Evolutionary conservation across 2,797 vertebrate genomes (phyloP).

Genomic region (Telmatherina bonti): DNA sequence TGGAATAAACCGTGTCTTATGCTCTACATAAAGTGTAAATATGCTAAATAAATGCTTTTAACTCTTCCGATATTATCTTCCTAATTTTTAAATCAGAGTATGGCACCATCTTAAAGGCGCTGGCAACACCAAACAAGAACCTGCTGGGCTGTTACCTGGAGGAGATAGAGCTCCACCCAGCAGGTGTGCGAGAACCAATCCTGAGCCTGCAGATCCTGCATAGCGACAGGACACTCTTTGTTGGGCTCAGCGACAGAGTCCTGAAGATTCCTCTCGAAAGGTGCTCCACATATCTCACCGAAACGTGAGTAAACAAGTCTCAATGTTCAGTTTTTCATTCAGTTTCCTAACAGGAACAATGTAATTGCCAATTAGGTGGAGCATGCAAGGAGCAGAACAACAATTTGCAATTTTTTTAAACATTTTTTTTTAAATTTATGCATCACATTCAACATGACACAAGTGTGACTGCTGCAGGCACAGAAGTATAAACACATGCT

Average conservation of each 20-base stretch:
- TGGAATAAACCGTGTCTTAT: too few relatives aligned
- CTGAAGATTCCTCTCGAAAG: slow-evolving; percentile 95
- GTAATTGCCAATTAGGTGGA: too few relatives aligned
- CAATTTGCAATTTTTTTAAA: too few relatives aligned
- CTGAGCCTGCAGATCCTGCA: slow-evolving; percentile 95
- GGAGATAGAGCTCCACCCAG: slow-evolving; percentile 94
- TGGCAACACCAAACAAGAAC: slow-evolving; percentile 92
- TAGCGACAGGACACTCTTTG: slow-evolving; percentile 93
- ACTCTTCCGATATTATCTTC: neutral
- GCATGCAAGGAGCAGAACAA: too few relatives aligned
- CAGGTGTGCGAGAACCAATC: slow-evolving; percentile 88
- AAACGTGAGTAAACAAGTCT: slow-evolving; percentile 86
- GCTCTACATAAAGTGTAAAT: too few relatives aligned
- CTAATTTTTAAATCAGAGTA: slow-evolving; percentile 83
- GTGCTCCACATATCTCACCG: slow-evolving; percentile 90
- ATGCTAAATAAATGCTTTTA: too few relatives aligned
- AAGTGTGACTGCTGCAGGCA: too few relatives aligned
- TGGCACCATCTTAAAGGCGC: slow-evolving; percentile 95
- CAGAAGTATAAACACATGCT: too few relatives aligned
- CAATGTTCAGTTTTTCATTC: too few relatives aligned
- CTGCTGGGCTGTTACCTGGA: slow-evolving; percentile 97
- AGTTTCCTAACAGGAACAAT: neutral
- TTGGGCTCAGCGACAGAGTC: slow-evolving; percentile 91
- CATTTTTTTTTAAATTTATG: too few relatives aligned
- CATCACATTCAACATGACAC: too few relatives aligned